Base-by-base conservation (phyloP, 2,113 vertebrate genomes). In the Prietella phreatophila region DNA sequence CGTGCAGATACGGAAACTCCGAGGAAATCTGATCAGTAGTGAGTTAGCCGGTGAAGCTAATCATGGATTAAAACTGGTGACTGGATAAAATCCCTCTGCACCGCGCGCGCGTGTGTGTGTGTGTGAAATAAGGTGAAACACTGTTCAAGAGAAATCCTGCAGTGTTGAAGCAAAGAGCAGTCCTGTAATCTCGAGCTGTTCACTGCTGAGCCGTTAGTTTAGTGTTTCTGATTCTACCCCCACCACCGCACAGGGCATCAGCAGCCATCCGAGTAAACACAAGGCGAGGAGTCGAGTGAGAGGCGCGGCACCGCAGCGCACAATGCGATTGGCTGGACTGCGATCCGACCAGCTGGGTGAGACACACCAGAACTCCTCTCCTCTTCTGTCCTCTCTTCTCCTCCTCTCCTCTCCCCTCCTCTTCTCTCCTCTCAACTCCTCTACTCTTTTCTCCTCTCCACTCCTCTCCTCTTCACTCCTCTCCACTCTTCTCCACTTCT, bases 301-400 rank as follows among this genome's bases (percentile, higher is more conserved):
- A 90, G 94, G 92, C 87, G 84, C 93, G 0, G 92, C 93, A 11
- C 91, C 89, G 6, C 92, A 92, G 25, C 92, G 82, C 86, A 93
- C 89, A 71, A 90, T 93, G 85, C 88, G 69, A 63, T 94, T 95
- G 95, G 96, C 97, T 86, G 97, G 97, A 86, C 94, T 97, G 76
- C 95, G 95, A 67, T 97, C 96, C 8, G 96, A 97, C 92, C 95
- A 96, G 22, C 91, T 94, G 78, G 96, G 97, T 97, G 93, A 96
- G 94, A 67, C 83, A 22, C 63, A 69, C 3, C 73, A 42, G 39
- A 76, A 7, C 36, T 42, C 39, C 14, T 33, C 14, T 33, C 67
- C n/a, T 5, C 3, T n/a, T 2, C 25, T 63, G 2, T 58, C 56
- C 58, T 9, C 20, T 60, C 20, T 20, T 60, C 20, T 22, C 3